phyloP scores from a whole-genome alignment of 2,797 vertebrate species.

The Fistularia tabacaria region DNA sequence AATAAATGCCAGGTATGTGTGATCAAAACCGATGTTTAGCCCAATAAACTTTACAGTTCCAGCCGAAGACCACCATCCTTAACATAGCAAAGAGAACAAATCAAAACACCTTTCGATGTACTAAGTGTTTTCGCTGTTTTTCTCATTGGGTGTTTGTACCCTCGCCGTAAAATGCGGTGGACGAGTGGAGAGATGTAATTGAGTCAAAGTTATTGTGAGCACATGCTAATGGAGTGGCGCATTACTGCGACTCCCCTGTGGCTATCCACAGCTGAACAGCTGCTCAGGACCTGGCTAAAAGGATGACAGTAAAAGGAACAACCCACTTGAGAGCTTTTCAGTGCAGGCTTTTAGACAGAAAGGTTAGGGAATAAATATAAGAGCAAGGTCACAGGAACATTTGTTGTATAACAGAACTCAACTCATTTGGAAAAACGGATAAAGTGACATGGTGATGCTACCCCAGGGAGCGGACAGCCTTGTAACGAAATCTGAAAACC shows the following conservation, averaged over 20 bases:
- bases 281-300: constrained; percentile 25
- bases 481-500: too few species aligned
- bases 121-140: constrained; percentile 4
- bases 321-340: constrained; percentile 18
- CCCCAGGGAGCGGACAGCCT: background rate
- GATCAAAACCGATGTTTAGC: constrained; percentile 1
- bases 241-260: constrained; percentile 26
- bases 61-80: background rate
- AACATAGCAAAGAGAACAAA: constrained; percentile 7
- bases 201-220: constrained; percentile 45
- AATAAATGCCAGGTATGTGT: background rate
- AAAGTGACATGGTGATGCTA: background rate
- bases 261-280: constrained; percentile 8
- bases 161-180: constrained; percentile 16
- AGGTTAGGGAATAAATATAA: constrained; percentile 7
- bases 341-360: constrained; percentile 24
- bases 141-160: constrained; percentile 15
- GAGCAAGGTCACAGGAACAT: constrained; percentile 10
- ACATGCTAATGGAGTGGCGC: constrained; percentile 36
- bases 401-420: constrained; percentile 10
- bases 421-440: background rate
- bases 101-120: constrained; percentile 1
- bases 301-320: constrained; percentile 28
- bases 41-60: background rate
- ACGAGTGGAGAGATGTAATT: constrained; percentile 36